Conservation (phyloP, 1,140 invertebrate genomes). For the Triops cancriformis region DNA sequence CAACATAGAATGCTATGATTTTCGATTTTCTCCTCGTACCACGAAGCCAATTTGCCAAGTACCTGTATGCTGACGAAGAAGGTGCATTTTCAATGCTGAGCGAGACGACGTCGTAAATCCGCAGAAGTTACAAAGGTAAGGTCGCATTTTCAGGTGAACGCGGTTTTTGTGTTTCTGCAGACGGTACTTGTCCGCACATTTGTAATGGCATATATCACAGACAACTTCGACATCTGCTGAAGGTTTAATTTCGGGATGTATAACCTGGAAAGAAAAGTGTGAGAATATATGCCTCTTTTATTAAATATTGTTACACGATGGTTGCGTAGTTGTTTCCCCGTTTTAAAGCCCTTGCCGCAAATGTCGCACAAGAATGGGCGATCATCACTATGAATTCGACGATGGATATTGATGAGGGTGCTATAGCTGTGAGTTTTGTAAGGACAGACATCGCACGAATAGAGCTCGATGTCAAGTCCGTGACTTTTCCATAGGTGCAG, state of each 20-base stretch:
- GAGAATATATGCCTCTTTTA: too few relatives aligned
- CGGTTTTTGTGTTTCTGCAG: conserved; percentile 65
- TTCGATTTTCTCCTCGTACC: neutral
- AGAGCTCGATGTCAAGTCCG: conserved; percentile 41
- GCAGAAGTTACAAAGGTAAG: conserved; percentile 65
- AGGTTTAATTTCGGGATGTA: conserved; percentile 35
- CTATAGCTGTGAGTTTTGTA: conserved; percentile 47
- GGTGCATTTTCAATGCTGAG: conserved; percentile 55
- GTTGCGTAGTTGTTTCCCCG: conserved; percentile 57
- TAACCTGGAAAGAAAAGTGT: neutral
- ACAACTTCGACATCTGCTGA: conserved; percentile 35
- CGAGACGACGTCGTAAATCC: conserved; percentile 58
- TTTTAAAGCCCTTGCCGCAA: conserved; percentile 68
- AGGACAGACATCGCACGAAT: conserved; percentile 41
- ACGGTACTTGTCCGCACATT: conserved; percentile 63
- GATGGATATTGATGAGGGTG: conserved; percentile 56
- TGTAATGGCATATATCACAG: conserved; percentile 58
- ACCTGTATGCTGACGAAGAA: conserved; percentile 56
- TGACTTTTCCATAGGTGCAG: conserved; percentile 43
- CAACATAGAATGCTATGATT: neutral
- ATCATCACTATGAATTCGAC: conserved; percentile 55
- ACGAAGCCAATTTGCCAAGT: too few relatives aligned
- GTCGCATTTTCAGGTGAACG: conserved; percentile 66
- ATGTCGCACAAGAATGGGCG: conserved; percentile 52
- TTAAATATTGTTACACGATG: conserved; percentile 42